Evolutionary conservation across 2,113 vertebrate genomes (phyloP).

Genomic region (Chloropsis cyanopogon): DNA sequence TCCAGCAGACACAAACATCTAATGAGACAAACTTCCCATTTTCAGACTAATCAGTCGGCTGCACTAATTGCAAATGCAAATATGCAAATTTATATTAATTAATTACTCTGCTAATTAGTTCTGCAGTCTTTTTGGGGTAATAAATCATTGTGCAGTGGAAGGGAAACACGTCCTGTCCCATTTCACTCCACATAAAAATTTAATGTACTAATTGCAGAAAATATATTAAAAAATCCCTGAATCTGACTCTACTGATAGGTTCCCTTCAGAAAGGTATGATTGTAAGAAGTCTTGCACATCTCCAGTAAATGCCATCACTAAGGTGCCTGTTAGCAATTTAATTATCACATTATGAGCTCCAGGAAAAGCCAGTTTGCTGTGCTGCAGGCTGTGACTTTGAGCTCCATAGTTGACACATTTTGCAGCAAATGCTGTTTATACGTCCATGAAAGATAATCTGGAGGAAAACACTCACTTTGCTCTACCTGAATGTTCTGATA

Average conservation of each 20-base stretch:
- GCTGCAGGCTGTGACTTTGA: constrained; percentile 84
- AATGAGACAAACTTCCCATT: constrained; percentile 99
- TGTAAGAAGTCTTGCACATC: constrained; percentile 72
- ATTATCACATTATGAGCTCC: constrained; percentile 97
- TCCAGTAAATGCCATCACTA: constrained; percentile 81
- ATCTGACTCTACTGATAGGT: constrained; percentile 57
- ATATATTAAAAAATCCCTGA: constrained; percentile 34
- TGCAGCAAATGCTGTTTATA: constrained; percentile 68
- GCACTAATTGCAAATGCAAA: constrained; percentile 99
- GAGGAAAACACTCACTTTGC: not conserved
- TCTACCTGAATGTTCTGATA: not conserved
- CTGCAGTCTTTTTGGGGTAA: constrained; percentile 98
- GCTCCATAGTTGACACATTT: constrained; percentile 76
- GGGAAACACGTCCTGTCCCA: constrained; percentile 84
- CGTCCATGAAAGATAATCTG: constrained; percentile 47
- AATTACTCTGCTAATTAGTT: constrained; percentile 99
- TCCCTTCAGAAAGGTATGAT: constrained; percentile 74
- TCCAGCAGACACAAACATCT: constrained; percentile 91
- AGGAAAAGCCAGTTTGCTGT: constrained; percentile 82
- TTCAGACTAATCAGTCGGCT: constrained; percentile 99
- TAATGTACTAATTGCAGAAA: constrained; percentile 82
- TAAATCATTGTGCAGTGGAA: constrained; percentile 99
- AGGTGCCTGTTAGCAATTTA: constrained; percentile 95
- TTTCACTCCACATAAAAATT: constrained; percentile 89
- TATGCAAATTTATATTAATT: constrained; percentile 99